Evolutionary conservation across 2,888 invertebrate species (phyloP).

Genomic region (Philereme vetulata): DNA sequence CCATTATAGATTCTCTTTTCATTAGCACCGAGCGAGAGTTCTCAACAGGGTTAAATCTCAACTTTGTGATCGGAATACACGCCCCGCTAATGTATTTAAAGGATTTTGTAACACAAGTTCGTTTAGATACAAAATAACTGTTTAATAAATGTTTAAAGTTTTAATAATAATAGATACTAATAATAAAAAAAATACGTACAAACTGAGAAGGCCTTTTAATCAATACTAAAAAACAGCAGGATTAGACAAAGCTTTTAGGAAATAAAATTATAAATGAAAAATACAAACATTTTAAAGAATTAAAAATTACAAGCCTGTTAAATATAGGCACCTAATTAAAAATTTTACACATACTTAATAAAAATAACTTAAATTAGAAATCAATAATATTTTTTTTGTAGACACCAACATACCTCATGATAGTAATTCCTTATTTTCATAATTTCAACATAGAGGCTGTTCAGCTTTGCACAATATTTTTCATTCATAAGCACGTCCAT

Average conservation of each 20-base stretch:
- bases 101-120: conserved; percentile 16
- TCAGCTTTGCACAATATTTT: conserved; percentile 53
- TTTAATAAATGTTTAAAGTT: conserved; percentile 5
- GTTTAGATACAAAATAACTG: too few relatives aligned
- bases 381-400: too few relatives aligned
- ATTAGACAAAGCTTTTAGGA: too few relatives aligned
- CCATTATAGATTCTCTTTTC: conserved; percentile 71
- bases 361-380: too few relatives aligned
- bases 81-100: conserved; percentile 34
- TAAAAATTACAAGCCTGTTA: too few relatives aligned
- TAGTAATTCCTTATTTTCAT: conserved; percentile 79
- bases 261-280: too few relatives aligned
- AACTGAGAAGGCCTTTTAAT: conserved; percentile 5
- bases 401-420: conserved; percentile 69
- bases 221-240: neutral
- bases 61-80: conserved; percentile 41
- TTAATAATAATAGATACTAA: neutral
- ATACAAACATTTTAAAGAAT: too few relatives aligned
- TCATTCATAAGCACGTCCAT: conserved; percentile 57
- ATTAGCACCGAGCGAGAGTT: conserved; percentile 54
- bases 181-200: neutral
- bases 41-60: conserved; percentile 50
- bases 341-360: too few relatives aligned
- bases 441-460: conserved; percentile 58
- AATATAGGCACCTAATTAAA: too few relatives aligned